A percentile compares a stretch with the other conserved stretches of the same genome.
phyloP scores from a whole-genome alignment of 1,140 invertebrate genomes.

The Papilio glaucus region DNA sequence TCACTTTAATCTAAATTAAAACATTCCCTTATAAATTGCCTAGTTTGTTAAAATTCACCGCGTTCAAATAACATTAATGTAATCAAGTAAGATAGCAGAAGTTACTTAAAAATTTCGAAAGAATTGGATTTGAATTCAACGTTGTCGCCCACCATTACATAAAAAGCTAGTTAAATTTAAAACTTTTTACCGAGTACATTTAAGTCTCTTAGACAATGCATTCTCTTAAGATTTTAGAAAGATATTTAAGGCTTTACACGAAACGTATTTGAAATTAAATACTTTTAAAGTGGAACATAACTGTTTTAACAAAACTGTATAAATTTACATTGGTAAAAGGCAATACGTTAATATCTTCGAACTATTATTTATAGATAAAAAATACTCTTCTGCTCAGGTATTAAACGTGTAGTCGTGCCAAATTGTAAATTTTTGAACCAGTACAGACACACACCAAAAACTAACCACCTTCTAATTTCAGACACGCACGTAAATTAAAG shows the following conservation, averaged over 20 bases:
- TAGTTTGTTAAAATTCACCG: not conserved
- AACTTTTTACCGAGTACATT: conserved; percentile 35
- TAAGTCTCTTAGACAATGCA: conserved; percentile 34
- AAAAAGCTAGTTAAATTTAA: conserved; percentile 35
- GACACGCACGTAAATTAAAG: too few relatives aligned
- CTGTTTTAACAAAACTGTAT: not conserved
- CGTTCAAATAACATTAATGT: conserved; percentile 4
- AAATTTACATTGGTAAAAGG: not conserved
- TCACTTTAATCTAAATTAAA: not conserved
- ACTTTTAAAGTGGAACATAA: conserved; percentile 7
- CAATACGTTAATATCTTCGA: too few relatives aligned
- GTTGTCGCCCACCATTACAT: conserved; percentile 24
- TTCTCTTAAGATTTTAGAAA: conserved; percentile 33
- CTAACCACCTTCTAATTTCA: too few relatives aligned
- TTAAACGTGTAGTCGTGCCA: too few relatives aligned
- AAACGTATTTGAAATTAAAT: conserved; percentile 27
- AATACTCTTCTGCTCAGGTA: too few relatives aligned
- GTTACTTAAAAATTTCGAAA: conserved; percentile 26
- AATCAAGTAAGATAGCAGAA: conserved; percentile 18
- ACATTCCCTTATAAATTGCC: not conserved
- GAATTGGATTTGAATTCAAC: conserved; percentile 34
- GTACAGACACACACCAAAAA: too few relatives aligned
- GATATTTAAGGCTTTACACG: conserved; percentile 25
- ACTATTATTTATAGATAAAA: too few relatives aligned
- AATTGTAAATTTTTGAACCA: too few relatives aligned